Base-by-base conservation (phyloP, 2,113 vertebrate species). In the Nibea coibor region DNA sequence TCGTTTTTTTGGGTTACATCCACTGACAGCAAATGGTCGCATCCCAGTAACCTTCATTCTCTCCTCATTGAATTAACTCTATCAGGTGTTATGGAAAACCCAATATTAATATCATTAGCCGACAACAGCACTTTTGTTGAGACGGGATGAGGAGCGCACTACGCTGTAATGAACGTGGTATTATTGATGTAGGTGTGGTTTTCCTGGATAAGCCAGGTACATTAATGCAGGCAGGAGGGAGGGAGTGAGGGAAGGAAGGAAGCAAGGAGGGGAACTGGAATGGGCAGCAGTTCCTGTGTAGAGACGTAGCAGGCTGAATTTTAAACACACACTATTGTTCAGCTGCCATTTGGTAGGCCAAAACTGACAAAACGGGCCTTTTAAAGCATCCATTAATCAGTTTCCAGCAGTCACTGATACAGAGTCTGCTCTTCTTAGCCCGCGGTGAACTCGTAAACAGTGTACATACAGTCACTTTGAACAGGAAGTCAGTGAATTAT, bases 251-350 rank as follows among this genome's bases (percentile, higher is more conserved):
- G 85, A 80, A 7, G 61, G 71, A 91, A 93, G 92, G 91, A 92
- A 92, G 75, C 69, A 85, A 89, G 78, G 70, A 86, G 68, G 76
- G 69, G 78, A 83, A 59, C 73, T 85, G 83, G 82, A 88, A 77
- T 84, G 90, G 91, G 88, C 84, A 83, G 67, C 83, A 74, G 54
- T 91, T 89, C 88, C 93, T 92, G 86, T 85, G 80, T 72, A 24
- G 47, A 83, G 72, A 85, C 45, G 50, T 72, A 28, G 31, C 73
- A 20, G 28, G 65, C 56, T 84, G 80, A 85, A 80, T 86, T 85
- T 88, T 70, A 81, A 89, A 84, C 59, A 63, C 72, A 68, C 11
- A 43, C 89, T 75, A 88, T 90, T 92, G 89, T 92, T 90, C 64
- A 66, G 15, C 42, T 28, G 8, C 76, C 12, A 19, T 53, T 65